Percentiles rank a stretch among this genome's conserved stretches.
These are phyloP conservation scores for Rotaria socialis DNA, from an alignment of 2,888 invertebrate genomes.

Conservation along the genomic window DNA sequence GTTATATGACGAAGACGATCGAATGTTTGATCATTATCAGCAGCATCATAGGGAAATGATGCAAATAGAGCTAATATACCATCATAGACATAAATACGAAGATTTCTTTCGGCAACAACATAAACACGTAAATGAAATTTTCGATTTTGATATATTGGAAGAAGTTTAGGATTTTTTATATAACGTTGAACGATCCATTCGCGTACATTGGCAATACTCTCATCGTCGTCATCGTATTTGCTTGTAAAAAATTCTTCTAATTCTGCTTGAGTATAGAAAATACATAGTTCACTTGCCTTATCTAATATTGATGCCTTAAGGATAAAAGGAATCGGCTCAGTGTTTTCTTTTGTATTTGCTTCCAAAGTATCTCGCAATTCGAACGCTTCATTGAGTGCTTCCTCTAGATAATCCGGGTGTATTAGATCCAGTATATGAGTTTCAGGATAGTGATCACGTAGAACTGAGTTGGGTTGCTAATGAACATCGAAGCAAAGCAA, in stretches of 20 bases:
- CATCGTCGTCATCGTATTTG: constrained; percentile 33
- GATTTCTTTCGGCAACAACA: constrained; percentile 40
- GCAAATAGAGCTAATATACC: constrained; percentile 43
- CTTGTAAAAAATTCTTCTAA: constrained; percentile 37
- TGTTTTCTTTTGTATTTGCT: background rate
- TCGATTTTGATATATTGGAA: constrained; percentile 30
- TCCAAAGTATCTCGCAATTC: constrained; percentile 39
- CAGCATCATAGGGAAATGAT: constrained; percentile 6
- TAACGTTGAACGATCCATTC: constrained; percentile 46
- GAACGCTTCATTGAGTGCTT: constrained; percentile 43
- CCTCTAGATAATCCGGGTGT: constrained; percentile 41
- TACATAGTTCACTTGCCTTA: constrained; percentile 42
- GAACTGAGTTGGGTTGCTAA: background rate
- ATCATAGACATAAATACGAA: constrained; percentile 40
- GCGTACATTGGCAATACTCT: constrained; percentile 33
- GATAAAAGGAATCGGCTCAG: constrained; percentile 34
- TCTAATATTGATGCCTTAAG: constrained; percentile 40
- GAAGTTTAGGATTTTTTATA: constrained; percentile 43
- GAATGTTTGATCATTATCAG: background rate
- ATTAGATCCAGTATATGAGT: constrained; percentile 38
- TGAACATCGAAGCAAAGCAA: too few species aligned
- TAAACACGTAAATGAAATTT: constrained; percentile 47
- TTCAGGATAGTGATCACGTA: constrained; percentile 39
- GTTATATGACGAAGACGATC: constrained; percentile 35
- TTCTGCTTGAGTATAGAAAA: constrained; percentile 40